These are phyloP conservation scores for Psix sp. DNA, from an alignment of 1,140 invertebrate genomes.

Conservation along the genomic window DNA sequence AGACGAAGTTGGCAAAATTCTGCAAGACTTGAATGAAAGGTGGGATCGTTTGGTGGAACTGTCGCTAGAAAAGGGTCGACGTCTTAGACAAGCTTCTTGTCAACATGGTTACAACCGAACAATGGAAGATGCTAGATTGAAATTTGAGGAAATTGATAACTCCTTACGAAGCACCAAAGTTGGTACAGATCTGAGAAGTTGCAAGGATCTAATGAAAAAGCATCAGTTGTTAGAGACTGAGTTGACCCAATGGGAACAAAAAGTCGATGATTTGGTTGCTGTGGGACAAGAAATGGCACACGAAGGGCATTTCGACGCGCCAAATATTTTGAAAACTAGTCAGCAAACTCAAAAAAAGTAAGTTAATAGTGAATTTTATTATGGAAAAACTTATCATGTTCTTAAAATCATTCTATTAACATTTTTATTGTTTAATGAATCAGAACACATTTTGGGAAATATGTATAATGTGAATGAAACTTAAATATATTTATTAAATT, in stretches of 20 bases:
- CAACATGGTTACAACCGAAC: conserved; percentile 88
- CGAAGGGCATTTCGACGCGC: conserved; percentile 95
- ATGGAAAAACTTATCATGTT: no score
- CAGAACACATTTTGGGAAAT: no score
- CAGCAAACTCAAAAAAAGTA: conserved; percentile 84
- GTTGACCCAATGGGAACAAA: conserved; percentile 85
- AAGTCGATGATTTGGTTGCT: conserved; percentile 85
- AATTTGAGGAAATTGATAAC: conserved; percentile 87
- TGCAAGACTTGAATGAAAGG: conserved; percentile 83
- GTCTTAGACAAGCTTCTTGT: conserved; percentile 85
- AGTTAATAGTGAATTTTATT: no score
- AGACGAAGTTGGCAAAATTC: conserved; percentile 81
- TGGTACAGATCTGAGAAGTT: conserved; percentile 90
- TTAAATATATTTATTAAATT: no score
- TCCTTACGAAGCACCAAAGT: conserved; percentile 88
- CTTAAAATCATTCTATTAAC: no score
- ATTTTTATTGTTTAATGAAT: no score
- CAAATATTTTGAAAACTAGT: conserved; percentile 88
- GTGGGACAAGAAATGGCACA: conserved; percentile 92
- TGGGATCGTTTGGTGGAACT: conserved; percentile 84
- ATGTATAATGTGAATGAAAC: no score
- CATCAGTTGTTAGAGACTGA: conserved; percentile 90
- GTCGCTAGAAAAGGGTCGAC: conserved; percentile 90
- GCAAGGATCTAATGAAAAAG: conserved; percentile 91
- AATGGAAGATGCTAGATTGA: conserved; percentile 88